Percentiles rank a stretch among this genome's conserved stretches.
Conservation (phyloP, 2,888 invertebrate species). For the Drosophila merina region DNA sequence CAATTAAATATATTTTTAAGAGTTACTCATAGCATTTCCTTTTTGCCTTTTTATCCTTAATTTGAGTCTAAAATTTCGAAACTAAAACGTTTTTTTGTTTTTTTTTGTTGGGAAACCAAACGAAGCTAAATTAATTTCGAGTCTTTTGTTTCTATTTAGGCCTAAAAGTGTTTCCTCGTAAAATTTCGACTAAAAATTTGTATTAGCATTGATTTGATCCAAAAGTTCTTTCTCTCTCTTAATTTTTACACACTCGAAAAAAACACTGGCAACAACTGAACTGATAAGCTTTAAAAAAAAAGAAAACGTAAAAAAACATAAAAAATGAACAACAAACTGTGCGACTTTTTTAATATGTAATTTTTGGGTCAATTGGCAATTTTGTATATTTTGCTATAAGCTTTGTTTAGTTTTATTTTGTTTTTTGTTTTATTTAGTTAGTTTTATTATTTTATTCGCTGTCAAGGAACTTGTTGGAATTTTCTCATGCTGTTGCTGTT, state of each 20-base stretch:
- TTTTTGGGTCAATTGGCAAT: conserved; percentile 32
- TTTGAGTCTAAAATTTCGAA: conserved; percentile 23
- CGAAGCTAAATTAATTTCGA: conserved; percentile 43
- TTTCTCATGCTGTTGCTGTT: conserved; percentile 50
- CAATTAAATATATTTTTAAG: conserved; percentile 23
- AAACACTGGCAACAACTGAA: conserved; percentile 41
- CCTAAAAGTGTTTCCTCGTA: conserved; percentile 67
- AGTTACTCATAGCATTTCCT: conserved; percentile 14
- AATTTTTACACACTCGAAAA: conserved; percentile 21
- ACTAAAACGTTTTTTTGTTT: conserved; percentile 4
- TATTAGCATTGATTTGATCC: conserved; percentile 70
- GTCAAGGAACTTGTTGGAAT: conserved; percentile 72
- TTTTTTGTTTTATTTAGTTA: not conserved
- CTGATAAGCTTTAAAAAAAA: conserved; percentile 1
- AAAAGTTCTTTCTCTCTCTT: conserved; percentile 44
- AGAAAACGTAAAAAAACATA: conserved; percentile 4
- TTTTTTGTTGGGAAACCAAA: conserved; percentile 16
- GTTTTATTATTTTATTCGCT: conserved; percentile 21
- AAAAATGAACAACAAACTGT: conserved; percentile 32
- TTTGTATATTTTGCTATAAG: conserved; percentile 69
- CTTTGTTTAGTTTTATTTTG: conserved; percentile 6
- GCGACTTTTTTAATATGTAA: conserved; percentile 9
- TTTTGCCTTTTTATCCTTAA: conserved; percentile 8
- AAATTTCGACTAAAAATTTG: conserved; percentile 83
- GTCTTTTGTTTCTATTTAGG: conserved; percentile 51